These are phyloP conservation scores for Parasteatoda lunata DNA, from an alignment of 2,888 invertebrate species.

Conservation along the genomic window DNA sequence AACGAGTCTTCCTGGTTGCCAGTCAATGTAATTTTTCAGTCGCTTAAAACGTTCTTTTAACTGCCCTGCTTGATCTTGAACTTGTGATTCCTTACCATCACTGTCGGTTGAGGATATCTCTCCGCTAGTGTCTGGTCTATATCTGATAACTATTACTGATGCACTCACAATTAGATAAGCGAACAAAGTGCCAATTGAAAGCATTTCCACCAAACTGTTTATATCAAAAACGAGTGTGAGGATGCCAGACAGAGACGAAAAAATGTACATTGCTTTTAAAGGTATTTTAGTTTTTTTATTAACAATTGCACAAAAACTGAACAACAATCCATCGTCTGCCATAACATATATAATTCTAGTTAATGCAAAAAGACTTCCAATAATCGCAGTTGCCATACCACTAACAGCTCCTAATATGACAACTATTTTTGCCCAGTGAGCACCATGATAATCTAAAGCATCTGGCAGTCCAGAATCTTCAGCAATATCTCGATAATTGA, in stretches of 20 bases:
- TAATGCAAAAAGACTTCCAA: conserved; percentile 89
- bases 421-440: conserved; percentile 88
- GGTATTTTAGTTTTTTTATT: conserved; percentile 78
- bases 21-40: neutral
- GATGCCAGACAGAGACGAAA: conserved; percentile 83
- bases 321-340: conserved; percentile 90
- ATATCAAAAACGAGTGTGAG: conserved; percentile 90
- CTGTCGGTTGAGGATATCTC: conserved; percentile 47
- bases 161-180: conserved; percentile 95
- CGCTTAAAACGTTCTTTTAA: conserved; percentile 27
- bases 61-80: conserved; percentile 37
- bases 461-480: conserved; percentile 86
- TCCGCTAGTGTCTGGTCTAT: conserved; percentile 14
- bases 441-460: conserved; percentile 84
- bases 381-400: conserved; percentile 88
- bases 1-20: conserved; percentile 44
- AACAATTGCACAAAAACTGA: conserved; percentile 76
- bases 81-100: conserved; percentile 11
- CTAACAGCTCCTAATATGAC: conserved; percentile 89
- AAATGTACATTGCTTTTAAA: conserved; percentile 83
- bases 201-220: conserved; percentile 92
- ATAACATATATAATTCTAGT: conserved; percentile 92
- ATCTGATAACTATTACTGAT: conserved; percentile 78
- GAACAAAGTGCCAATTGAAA: conserved; percentile 88
- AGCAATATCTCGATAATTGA: conserved; percentile 81